Base-by-base conservation (phyloP, 2,113 vertebrate genomes). In the Oceanodroma tethys region DNA sequence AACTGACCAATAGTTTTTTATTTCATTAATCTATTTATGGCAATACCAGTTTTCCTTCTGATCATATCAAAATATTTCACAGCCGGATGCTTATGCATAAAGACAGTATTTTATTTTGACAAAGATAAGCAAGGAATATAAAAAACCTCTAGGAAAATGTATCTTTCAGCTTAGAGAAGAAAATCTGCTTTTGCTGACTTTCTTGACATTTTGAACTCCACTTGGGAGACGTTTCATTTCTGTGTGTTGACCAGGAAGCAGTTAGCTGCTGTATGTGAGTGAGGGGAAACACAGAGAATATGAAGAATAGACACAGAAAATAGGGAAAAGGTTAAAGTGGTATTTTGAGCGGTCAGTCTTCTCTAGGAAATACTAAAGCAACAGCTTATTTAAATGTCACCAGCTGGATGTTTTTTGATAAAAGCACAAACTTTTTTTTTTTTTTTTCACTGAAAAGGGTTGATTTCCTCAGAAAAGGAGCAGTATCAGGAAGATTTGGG, bases 341-440 rank as follows among this genome's bases (percentile, higher is more conserved):
- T 90, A 48, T 94, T 96, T 95, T 92, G 43, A 95, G 18, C 20
- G 50, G 45, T 21, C 19, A 53, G 38, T 63, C 9, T 82, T 93
- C 59, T 88, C 68, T 88, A 63, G 53, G 20, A 97, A 97, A 95
- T 94, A 86, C 10, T 70, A 84, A 83, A 95, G 22, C 40, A 94
- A 67, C 16, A 63, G 26, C 9, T 81, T 93, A 67, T 76, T 93
- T 81, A 66, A 89, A 95, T 95, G 43, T 63, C 13, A 56, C 29
- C 75, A 90, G 45, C 18, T 93, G 58, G 21, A 88, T 66, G 5
- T 42, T 65, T 92, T 88, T 76, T 63, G 68, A 84, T 52, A 58
- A 89, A 93, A 22, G 12, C 23, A 48, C 6, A 40, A 76, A 32
- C 11, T 10, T 75, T 25, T 19, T 22, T 50, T 63, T 42, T 10